Percentiles rank a stretch among this genome's conserved stretches.
Conservation (phyloP, 2,113 vertebrate species). For the Gymnogyps californianus region DNA sequence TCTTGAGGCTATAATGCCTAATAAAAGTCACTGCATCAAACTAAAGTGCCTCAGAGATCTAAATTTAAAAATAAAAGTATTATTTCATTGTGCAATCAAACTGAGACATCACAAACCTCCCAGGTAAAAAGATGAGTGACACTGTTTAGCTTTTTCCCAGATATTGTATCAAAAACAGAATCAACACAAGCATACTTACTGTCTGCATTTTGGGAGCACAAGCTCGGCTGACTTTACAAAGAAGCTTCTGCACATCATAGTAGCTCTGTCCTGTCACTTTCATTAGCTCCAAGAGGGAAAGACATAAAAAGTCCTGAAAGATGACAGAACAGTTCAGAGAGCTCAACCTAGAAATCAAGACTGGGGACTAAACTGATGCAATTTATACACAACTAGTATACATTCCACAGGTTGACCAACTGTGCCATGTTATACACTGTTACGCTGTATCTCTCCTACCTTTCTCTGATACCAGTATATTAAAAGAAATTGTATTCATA, state of each 20-base stretch:
- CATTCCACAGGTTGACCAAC: neutral
- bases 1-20: neutral
- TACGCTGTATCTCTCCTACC: neutral
- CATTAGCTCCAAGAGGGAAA: conserved; percentile 79
- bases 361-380: neutral
- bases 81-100: neutral
- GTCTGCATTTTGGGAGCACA: conserved; percentile 81
- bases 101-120: neutral
- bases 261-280: conserved; percentile 77
- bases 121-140: neutral
- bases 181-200: conserved; percentile 47
- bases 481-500: neutral
- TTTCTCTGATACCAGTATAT: neutral
- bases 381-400: neutral
- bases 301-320: conserved; percentile 78
- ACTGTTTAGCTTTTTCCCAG: neutral
- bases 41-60: neutral
- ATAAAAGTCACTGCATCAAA: neutral
- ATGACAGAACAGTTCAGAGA: neutral
- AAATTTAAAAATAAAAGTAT: neutral
- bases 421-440: neutral
- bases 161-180: neutral
- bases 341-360: neutral
- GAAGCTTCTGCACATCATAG: conserved; percentile 70
- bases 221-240: conserved; percentile 71